Evolutionary conservation across 2,888 invertebrate genomes (phyloP).

Genomic region (Gasteruption jaculator): DNA sequence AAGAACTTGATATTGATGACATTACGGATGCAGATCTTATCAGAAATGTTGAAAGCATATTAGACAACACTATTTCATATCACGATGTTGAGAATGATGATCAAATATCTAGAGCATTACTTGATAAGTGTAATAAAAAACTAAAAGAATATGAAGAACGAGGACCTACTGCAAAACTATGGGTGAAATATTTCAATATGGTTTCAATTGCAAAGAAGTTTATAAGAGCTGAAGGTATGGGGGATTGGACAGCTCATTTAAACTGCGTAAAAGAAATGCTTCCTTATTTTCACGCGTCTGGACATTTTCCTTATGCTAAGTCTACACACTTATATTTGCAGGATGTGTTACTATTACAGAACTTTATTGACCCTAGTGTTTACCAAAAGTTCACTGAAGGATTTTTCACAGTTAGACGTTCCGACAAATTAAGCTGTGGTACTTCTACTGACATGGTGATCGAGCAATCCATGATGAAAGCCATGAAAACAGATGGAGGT

Average conservation of each 20-base stretch:
- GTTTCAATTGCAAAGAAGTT: constrained; percentile 34
- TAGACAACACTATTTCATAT: constrained; percentile 27
- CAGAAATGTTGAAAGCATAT: constrained; percentile 22
- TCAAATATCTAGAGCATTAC: constrained; percentile 31
- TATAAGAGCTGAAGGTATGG: constrained; percentile 33
- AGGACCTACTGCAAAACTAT: constrained; percentile 41
- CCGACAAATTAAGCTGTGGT: constrained; percentile 45
- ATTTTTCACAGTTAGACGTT: constrained; percentile 41
- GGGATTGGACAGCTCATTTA: constrained; percentile 32
- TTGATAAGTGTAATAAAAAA: constrained; percentile 28
- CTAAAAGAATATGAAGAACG: constrained; percentile 24
- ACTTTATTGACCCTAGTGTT: constrained; percentile 29
- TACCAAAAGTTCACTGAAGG: constrained; percentile 37
- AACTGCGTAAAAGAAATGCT: constrained; percentile 36
- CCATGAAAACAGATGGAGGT: constrained; percentile 22
- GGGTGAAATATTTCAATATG: constrained; percentile 41
- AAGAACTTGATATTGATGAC: constrained; percentile 35
- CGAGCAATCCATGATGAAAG: constrained; percentile 21
- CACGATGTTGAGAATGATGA: constrained; percentile 37
- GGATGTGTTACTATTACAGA: constrained; percentile 33
- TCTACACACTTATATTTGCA: constrained; percentile 40
- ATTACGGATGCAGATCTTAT: constrained; percentile 28
- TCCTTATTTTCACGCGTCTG: constrained; percentile 39
- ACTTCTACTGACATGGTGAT: constrained; percentile 44
- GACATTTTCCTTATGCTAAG: constrained; percentile 35